Conservation (phyloP, 2,113 vertebrate genomes). For the Megaceryle maxima region DNA sequence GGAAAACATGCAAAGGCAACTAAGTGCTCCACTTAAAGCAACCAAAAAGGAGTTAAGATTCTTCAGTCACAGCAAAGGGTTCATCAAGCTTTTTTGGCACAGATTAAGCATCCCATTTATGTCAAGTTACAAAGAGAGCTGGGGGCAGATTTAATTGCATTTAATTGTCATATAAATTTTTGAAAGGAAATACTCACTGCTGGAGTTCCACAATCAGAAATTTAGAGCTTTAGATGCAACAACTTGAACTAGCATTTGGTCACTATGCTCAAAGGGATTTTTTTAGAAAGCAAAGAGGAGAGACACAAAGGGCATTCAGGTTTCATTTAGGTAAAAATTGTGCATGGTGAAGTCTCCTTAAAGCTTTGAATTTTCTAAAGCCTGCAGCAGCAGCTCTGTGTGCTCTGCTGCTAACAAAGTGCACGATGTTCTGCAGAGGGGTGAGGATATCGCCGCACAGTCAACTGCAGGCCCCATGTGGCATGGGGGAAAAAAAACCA, state of each 20-base stretch:
- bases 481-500: not conserved
- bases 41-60: not conserved
- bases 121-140: not conserved
- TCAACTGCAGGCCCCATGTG: not conserved
- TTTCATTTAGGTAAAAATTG: not conserved
- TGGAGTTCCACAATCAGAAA: slow-evolving; percentile 15
- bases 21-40: not conserved
- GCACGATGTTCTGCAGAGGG: not conserved
- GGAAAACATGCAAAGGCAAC: not conserved
- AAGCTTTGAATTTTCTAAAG: not conserved
- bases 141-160: not conserved
- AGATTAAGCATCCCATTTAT: not conserved
- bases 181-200: slow-evolving; percentile 10
- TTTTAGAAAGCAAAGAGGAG: not conserved
- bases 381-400: not conserved
- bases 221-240: not conserved
- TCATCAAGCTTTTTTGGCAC: not conserved
- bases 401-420: not conserved
- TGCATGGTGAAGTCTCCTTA: not conserved
- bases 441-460: not conserved
- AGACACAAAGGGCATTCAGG: not conserved
- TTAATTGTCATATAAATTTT: slow-evolving; percentile 27
- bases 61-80: not conserved
- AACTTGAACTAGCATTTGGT: not conserved
- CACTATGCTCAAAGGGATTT: not conserved